phyloP scores from a whole-genome alignment of 1,140 invertebrate species.

The Drosophila chauvacae region DNA sequence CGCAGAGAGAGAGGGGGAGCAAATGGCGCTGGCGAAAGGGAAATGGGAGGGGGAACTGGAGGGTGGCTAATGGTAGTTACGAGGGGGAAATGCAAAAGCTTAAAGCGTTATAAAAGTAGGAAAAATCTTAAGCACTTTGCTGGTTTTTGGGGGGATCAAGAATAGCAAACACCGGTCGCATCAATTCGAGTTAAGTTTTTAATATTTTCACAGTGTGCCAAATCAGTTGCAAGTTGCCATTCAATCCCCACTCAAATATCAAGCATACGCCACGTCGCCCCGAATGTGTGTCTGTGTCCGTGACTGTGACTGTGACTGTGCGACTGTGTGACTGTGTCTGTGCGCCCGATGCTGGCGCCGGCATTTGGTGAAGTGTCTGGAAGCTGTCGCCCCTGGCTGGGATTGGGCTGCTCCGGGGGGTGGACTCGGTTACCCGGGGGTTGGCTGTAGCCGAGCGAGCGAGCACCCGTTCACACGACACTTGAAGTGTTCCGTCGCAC shows the following conservation, averaged over 20 bases:
- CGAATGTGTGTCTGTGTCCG: slow-evolving; percentile 1
- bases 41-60: background rate
- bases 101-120: slow-evolving; percentile 25
- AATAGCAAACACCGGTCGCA: background rate
- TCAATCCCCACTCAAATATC: slow-evolving; percentile 44
- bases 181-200: slow-evolving; percentile 38
- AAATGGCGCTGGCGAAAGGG: background rate
- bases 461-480: slow-evolving; percentile 35
- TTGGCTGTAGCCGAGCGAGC: slow-evolving; percentile 11
- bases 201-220: slow-evolving; percentile 43
- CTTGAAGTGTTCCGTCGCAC: slow-evolving; percentile 25
- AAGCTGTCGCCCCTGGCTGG: slow-evolving; percentile 49
- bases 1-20: background rate
- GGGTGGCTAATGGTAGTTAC: background rate
- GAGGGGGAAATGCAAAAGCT: slow-evolving; percentile 2
- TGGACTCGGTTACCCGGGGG: background rate
- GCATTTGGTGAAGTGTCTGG: slow-evolving; percentile 62
- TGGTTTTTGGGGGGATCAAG: background rate
- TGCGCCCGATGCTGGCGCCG: slow-evolving; percentile 59
- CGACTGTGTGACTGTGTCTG: background rate
- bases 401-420: background rate
- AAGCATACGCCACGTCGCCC: slow-evolving; percentile 59
- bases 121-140: slow-evolving; percentile 17
- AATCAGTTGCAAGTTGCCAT: slow-evolving; percentile 42
- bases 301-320: background rate